Percentiles rank a stretch among this genome's conserved stretches.
Evolutionary conservation across 2,113 vertebrate genomes (phyloP).

Genomic region (Saccopteryx bilineata): DNA sequence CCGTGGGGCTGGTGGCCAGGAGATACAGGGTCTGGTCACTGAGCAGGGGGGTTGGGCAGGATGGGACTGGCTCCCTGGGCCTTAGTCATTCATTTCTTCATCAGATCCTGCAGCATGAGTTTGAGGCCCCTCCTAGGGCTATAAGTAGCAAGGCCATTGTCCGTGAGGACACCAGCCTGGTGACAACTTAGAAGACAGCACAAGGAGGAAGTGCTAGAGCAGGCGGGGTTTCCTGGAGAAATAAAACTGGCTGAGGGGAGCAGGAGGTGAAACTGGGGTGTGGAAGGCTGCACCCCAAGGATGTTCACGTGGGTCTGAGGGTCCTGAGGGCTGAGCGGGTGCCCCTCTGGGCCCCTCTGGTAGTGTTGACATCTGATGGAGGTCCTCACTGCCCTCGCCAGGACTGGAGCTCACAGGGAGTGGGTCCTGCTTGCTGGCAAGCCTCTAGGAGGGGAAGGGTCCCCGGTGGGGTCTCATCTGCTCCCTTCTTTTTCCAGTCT

Average conservation of each 20-base stretch:
- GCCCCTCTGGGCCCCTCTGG: no score
- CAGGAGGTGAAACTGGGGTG: background rate
- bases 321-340: background rate
- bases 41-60: background rate
- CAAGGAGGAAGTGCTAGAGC: background rate
- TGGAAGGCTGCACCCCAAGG: background rate
- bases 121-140: background rate
- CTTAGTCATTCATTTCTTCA: no score
- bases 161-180: background rate
- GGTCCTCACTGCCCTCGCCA: no score
- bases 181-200: background rate
- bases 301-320: rapidly evolving
- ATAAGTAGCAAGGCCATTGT: background rate
- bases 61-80: background rate
- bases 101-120: background rate
- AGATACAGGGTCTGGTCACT: background rate
- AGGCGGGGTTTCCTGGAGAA: background rate
- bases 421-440: background rate
- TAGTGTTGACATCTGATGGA: background rate
- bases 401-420: rapidly evolving
- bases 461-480: background rate
- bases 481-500: slow-evolving; percentile 51
- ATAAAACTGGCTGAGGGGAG: background rate
- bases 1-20: background rate
- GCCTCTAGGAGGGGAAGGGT: background rate